Evolutionary conservation across 2,113 vertebrate species (phyloP).

Genomic region (Lycocorax pyrrhopterus): DNA sequence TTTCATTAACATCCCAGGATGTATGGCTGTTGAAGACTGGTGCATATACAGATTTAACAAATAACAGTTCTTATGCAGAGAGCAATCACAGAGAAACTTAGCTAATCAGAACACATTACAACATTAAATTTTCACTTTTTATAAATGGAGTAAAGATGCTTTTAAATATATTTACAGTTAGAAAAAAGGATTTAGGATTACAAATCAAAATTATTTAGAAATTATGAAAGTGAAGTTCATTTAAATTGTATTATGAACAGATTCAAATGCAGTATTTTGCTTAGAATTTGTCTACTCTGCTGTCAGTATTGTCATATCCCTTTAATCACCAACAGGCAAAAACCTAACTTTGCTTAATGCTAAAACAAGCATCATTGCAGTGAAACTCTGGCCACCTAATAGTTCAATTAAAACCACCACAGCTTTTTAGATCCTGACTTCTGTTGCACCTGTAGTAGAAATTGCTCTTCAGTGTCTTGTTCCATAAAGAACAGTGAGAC

Average conservation of each 20-base stretch:
- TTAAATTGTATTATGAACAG: constrained; percentile 35
- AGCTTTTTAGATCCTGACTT: neutral
- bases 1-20: constrained; percentile 3
- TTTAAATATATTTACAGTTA: constrained; percentile 64
- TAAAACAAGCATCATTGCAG: neutral
- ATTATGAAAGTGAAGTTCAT: constrained; percentile 5
- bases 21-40: constrained; percentile 25
- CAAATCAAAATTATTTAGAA: constrained; percentile 27
- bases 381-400: neutral
- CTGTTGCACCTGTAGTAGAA: neutral
- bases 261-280: neutral
- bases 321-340: constrained; percentile 4
- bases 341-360: constrained; percentile 3
- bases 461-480: neutral
- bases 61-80: constrained; percentile 32
- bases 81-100: constrained; percentile 53
- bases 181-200: constrained; percentile 17
- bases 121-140: constrained; percentile 51
- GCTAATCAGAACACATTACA: constrained; percentile 61
- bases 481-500: neutral
- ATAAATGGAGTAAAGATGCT: constrained; percentile 56
- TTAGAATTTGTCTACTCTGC: constrained; percentile 2
- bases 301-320: neutral
- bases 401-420: constrained; percentile 14
- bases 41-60: constrained; percentile 43